Evolutionary conservation across 2,797 vertebrate species (phyloP), one percentile per base, ranked within the genome.

Genomic region (Sebastes iracundus): DNA sequence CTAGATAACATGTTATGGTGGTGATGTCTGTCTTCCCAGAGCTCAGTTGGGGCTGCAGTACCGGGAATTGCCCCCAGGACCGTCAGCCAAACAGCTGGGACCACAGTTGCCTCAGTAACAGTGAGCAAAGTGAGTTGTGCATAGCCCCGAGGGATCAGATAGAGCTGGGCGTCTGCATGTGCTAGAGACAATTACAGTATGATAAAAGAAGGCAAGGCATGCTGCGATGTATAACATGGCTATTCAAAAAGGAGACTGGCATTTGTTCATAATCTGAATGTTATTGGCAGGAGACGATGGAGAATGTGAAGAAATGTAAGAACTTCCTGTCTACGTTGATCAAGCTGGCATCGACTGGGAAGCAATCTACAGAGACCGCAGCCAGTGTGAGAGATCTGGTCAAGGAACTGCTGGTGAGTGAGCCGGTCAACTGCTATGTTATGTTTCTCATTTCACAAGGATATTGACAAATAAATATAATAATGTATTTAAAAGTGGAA

Each of bases 231-330:
- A 25, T n/a, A 46, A 13, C 2, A 1, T 38, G 6, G 3, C 22
- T 35, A 64, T 53, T 35, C 25, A 72, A 13, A 58, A 66, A 30
- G 23, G 4, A 46, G 14, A 62, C 9, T 5, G 7, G 8, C 60
- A 33, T 22, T 30, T 42, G n/a, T 59, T n/a, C 5, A 22, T 56
- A 59, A 25, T 86, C 66, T 82, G 5, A 75, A 53, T 65, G 22
- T 78, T 79, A 79, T 64, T 73, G 16, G 7, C 82, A 99, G 99
- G 99, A 99, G 94, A 99, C 97, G 3, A 97, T 99, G 96, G 98
- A 99, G 94, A 99, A 99, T 93, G 99, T 99, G 94, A 99, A 98
- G 94, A 99, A 99, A 92, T 99, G 99, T 92, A 98, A 97, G 95
- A 99, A 98, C 94, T 99, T 99, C 92, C 94, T 99, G 84, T 99